Evolutionary conservation across 2,113 vertebrate genomes (phyloP).

Genomic region (Varanus komodoensis): DNA sequence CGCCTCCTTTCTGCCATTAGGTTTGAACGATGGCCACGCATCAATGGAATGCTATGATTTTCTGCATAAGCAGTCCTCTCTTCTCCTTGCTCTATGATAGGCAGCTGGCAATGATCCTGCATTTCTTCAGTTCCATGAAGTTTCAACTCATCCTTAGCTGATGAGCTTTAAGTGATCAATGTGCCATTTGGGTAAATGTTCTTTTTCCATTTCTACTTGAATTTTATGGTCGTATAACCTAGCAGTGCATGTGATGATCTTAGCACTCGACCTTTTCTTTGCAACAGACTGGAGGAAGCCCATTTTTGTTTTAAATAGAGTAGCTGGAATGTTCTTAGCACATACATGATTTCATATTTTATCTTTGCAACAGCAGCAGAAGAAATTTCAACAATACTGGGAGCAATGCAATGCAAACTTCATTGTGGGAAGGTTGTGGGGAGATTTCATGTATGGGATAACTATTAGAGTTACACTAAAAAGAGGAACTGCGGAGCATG

Average conservation of each 20-base stretch:
- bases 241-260: neutral
- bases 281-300: conserved; percentile 8
- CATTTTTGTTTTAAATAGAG: neutral
- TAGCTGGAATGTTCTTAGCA: neutral
- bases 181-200: neutral
- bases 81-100: conserved; percentile 30
- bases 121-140: neutral
- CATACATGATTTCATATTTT: neutral
- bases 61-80: conserved; percentile 10
- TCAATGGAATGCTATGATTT: neutral
- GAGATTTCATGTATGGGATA: neutral
- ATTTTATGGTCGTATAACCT: neutral
- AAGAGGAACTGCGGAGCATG: neutral
- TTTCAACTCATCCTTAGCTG: neutral
- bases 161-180: neutral
- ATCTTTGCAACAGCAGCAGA: neutral
- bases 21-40: neutral
- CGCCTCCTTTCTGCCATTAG: neutral
- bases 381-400: neutral
- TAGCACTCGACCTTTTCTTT: neutral
- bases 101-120: neutral
- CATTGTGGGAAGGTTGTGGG: neutral
- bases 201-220: neutral
- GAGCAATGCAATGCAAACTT: neutral
- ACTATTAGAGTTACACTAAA: neutral